A percentile compares a stretch with the other conserved stretches of the same genome.
These are phyloP conservation scores for Alosa alosa DNA, from an alignment of 2,113 vertebrate genomes.

Conservation along the genomic window DNA sequence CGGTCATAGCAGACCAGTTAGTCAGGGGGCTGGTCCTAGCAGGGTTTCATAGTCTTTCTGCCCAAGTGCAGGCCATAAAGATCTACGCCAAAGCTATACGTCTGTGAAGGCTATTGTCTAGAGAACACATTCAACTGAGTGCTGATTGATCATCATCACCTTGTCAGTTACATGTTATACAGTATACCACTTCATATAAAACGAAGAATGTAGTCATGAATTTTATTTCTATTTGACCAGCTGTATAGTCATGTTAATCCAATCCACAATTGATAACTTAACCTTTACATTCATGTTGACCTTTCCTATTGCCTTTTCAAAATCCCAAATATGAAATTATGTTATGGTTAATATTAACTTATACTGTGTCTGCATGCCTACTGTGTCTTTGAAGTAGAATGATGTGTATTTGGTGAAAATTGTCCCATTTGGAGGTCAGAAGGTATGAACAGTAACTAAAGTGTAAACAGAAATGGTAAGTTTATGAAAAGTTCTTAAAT, in stretches of 20 bases:
- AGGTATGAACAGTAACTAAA: no score
- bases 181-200: neutral
- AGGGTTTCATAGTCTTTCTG: neutral
- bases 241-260: neutral
- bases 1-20: neutral
- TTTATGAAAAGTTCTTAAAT: no score
- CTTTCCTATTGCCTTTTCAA: neutral
- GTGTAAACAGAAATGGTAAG: no score
- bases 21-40: slow-evolving; percentile 5
- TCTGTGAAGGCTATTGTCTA: neutral
- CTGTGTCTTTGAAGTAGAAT: no score
- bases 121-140: neutral
- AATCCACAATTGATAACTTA: neutral
- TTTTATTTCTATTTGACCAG: neutral
- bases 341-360: neutral
- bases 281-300: neutral
- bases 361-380: neutral
- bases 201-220: neutral
- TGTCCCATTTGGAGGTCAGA: no score
- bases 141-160: neutral
- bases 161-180: neutral
- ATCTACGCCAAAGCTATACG: slow-evolving; percentile 17
- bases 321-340: neutral
- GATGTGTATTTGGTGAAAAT: no score
- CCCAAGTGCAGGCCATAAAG: slow-evolving; percentile 24